phyloP scores from a whole-genome alignment of 2,888 invertebrate species.

The Lepidocyrtoides sp. region DNA sequence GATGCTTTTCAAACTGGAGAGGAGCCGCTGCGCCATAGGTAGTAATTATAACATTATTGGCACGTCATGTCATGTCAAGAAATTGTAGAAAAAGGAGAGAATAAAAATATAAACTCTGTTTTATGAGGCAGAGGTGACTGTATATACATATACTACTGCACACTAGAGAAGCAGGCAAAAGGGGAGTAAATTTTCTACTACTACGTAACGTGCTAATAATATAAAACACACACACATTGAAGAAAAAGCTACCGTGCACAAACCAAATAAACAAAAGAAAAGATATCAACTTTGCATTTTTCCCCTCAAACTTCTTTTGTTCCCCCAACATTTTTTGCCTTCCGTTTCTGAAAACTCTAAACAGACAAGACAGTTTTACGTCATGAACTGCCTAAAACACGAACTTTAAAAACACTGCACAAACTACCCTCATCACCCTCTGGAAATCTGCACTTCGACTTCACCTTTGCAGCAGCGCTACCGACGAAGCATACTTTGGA shows the following conservation, averaged over 20 bases:
- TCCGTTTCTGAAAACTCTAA: slow-evolving; percentile 25
- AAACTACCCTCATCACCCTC: not conserved
- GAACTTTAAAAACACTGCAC: slow-evolving; percentile 11
- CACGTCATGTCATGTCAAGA: slow-evolving; percentile 78
- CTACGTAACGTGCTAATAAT: too few species aligned
- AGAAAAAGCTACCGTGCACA: slow-evolving; percentile 29
- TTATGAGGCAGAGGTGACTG: slow-evolving; percentile 62
- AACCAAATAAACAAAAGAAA: slow-evolving; percentile 29
- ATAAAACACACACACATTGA: not conserved
- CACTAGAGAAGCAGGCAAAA: too few species aligned
- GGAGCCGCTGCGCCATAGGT: slow-evolving; percentile 70
- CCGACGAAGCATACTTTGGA: too few species aligned
- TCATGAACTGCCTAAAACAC: slow-evolving; percentile 25
- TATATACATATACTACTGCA: slow-evolving; percentile 10
- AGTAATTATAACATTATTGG: slow-evolving; percentile 79
- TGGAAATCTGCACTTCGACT: too few species aligned
- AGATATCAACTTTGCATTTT: slow-evolving; percentile 26
- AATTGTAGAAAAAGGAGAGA: slow-evolving; percentile 68
- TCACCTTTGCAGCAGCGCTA: not conserved
- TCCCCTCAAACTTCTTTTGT: slow-evolving; percentile 8
- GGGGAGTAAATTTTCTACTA: not conserved
- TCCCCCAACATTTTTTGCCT: slow-evolving; percentile 40
- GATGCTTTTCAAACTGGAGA: slow-evolving; percentile 68
- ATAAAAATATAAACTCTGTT: slow-evolving; percentile 55
- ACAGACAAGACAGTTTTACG: slow-evolving; percentile 41